Percentiles rank a stretch among this genome's conserved stretches.
Conservation (phyloP, 2,797 vertebrate species). For the Argentina silus region DNA sequence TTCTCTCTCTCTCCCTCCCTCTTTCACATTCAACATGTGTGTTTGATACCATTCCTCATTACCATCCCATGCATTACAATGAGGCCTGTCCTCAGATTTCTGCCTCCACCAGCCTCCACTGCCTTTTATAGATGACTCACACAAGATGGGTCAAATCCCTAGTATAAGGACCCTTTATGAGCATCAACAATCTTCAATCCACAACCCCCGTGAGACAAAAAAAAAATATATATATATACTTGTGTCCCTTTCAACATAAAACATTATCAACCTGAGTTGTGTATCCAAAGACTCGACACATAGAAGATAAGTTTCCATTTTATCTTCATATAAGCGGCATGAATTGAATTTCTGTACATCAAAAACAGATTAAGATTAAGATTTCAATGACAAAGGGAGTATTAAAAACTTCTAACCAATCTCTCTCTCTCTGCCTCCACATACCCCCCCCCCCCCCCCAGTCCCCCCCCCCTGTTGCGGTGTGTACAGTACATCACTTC, state of each 20-base stretch:
- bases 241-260: neutral
- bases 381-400: neutral
- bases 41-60: too few species aligned
- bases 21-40: too few species aligned
- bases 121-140: too few species aligned
- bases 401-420: neutral
- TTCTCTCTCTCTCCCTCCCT: too few species aligned
- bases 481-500: neutral
- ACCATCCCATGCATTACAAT: too few species aligned
- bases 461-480: too few species aligned
- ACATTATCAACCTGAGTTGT: neutral
- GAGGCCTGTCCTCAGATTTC: too few species aligned
- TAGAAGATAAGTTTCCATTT: neutral
- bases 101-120: too few species aligned
- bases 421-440: neutral
- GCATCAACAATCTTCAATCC: neutral
- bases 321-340: neutral
- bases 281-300: neutral
- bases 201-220: neutral
- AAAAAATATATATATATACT: too few species aligned
- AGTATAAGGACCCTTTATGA: too few species aligned
- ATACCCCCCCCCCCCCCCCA: neutral
- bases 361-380: constrained; percentile 1
- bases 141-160: too few species aligned
- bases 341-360: neutral